phyloP scores from a whole-genome alignment of 2,888 invertebrate genomes.

The Carpatolechia fugitivella region DNA sequence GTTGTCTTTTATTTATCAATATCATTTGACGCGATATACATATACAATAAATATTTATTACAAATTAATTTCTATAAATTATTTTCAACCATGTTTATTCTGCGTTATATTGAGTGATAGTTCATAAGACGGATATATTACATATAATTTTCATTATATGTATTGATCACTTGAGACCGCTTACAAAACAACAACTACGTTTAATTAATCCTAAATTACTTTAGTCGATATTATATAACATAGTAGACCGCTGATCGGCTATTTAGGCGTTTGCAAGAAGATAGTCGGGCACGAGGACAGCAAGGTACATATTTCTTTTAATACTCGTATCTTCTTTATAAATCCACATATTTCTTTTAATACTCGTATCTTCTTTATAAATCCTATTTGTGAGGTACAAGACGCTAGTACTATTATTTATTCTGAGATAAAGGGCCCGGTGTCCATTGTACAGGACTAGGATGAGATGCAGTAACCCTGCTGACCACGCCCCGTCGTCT shows the following conservation, averaged over 20 bases:
- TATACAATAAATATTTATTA: constrained; percentile 64
- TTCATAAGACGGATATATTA: constrained; percentile 77
- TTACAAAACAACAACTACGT: constrained; percentile 77
- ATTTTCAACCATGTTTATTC: constrained; percentile 68
- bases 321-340: background rate
- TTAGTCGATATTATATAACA: constrained; percentile 55
- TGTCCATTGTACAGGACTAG: too few species aligned
- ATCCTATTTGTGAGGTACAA: background rate
- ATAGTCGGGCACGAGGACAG: constrained; percentile 32
- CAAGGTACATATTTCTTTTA: too few species aligned
- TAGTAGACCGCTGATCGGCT: constrained; percentile 44
- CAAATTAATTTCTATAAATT: constrained; percentile 74
- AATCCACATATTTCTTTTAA: too few species aligned
- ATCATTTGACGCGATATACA: constrained; percentile 60
- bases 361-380: background rate
- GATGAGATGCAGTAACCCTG: background rate
- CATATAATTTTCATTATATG: constrained; percentile 74
- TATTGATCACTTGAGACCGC: constrained; percentile 67
- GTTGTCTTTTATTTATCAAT: constrained; percentile 46
- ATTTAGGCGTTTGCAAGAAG: constrained; percentile 55
- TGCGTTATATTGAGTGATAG: constrained; percentile 59
- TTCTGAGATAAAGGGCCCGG: too few species aligned
- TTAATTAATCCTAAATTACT: constrained; percentile 65
- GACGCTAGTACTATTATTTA: too few species aligned
- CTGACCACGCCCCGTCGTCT: constrained; percentile 16